Evolutionary conservation across 35 echinoderm and acorn worm species (phyloP), one percentile per base, ranked within the genome.

Genomic region (Apostichopus californicus): DNA sequence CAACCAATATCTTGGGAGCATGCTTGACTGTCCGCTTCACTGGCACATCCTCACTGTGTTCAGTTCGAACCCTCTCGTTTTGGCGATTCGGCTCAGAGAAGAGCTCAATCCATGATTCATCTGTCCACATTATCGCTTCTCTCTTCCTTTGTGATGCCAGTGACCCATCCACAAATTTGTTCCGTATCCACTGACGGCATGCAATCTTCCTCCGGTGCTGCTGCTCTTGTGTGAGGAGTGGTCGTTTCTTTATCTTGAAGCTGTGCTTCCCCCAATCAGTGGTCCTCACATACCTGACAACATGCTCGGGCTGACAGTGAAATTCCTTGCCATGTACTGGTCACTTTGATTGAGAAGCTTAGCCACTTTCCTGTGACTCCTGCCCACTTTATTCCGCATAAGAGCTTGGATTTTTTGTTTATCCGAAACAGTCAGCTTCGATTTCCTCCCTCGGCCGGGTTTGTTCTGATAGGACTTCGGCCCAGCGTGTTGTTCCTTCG

Each of bases 391-490:
- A 81, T 81, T 66, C 57, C 66, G 22, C 78, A 92, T 92, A 53
- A 60, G 57, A 17, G 90, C 77, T 81, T 77, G 79, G 22, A 92
- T 60, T 82, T 92, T 9, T 65, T 56, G 56, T 65, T 92, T 92
- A 59, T 66, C 90, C 12, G 58, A 9, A 56, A 56, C 78, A 65
- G 78, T 82, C 18, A 89, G 61, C 63, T 89, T 73, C 17, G 86
- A 25, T 52, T 57, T 57, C 61, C 86, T n/a, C 57, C 78, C 78
- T 78, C 77, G 46, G n/a, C 90, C 80, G 54, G 79, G 22, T 14
- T 65, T 83, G 90, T 92, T 92, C 18, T 92, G 77, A 81, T 82
- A 57, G 54, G 52, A 87, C 83, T 87, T 87, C 9, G 83, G 83
- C 81, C 81, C 81, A 85, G 24, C 1, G 8, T 9, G 5, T 9